Evolutionary conservation across 2,797 vertebrate genomes (phyloP).

Genomic region (Trachurus trachurus): DNA sequence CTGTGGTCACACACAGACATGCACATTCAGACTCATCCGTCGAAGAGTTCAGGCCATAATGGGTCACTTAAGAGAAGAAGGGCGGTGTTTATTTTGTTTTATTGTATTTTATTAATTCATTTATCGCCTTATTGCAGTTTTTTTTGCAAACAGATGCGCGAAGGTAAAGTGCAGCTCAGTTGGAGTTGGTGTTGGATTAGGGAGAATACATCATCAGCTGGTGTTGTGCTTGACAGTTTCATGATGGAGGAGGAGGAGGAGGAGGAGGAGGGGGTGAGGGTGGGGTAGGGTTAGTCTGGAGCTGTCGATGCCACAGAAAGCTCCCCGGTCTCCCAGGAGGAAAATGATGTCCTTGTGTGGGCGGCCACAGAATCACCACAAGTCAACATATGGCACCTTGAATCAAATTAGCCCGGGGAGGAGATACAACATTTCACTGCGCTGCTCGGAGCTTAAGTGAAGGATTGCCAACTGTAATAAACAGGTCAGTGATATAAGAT

Average conservation of each 20-base stretch:
- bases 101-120: conserved; percentile 4
- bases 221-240: conserved; percentile 54
- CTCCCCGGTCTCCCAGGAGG: conserved; percentile 57
- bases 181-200: conserved; percentile 50
- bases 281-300: conserved; percentile 39
- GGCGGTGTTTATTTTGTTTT: conserved; percentile 23
- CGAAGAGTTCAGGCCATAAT: conserved; percentile 26
- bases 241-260: conserved; percentile 38
- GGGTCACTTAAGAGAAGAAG: conserved; percentile 37
- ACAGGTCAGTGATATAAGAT: conserved; percentile 41
- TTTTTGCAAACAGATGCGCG: conserved; percentile 18
- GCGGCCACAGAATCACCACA: conserved; percentile 44
- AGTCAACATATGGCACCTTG: conserved; percentile 60
- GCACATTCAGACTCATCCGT: not conserved
- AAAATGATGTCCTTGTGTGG: conserved; percentile 57
- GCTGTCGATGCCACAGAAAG: conserved; percentile 53
- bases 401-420: conserved; percentile 58
- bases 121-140: conserved; percentile 45
- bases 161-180: conserved; percentile 35
- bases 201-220: conserved; percentile 47
- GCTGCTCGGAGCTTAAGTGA: conserved; percentile 49
- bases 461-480: conserved; percentile 52
- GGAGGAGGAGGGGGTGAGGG: too few species aligned
- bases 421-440: conserved; percentile 37
- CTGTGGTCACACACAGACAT: conserved; percentile 29